These are phyloP conservation scores for Baronia brevicornis DNA, from an alignment of 2,888 invertebrate genomes.

Conservation along the genomic window DNA sequence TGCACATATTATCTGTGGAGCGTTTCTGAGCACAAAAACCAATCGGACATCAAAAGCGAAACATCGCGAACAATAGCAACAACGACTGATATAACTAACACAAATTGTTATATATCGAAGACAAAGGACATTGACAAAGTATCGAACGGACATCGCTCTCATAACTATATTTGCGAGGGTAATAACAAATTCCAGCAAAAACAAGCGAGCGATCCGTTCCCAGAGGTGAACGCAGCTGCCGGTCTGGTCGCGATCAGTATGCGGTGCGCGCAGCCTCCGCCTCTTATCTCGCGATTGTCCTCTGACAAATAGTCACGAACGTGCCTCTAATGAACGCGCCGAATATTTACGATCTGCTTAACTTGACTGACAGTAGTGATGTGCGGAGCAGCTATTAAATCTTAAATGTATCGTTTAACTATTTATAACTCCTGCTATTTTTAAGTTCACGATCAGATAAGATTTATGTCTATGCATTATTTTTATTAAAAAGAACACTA, in stretches of 20 bases:
- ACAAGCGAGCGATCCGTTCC: slow-evolving; percentile 15
- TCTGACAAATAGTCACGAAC: slow-evolving; percentile 16
- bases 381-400: slow-evolving; percentile 5
- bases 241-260: slow-evolving; percentile 11
- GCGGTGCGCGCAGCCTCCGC: slow-evolving; percentile 12
- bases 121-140: slow-evolving; percentile 11
- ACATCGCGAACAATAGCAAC: slow-evolving; percentile 3
- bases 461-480: slow-evolving; percentile 1
- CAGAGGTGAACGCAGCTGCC: slow-evolving; percentile 15
- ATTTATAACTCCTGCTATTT: slow-evolving; percentile 5
- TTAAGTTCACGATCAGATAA: slow-evolving; percentile 3
- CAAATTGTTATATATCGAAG: slow-evolving; percentile 5
- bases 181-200: slow-evolving; percentile 11
- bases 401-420: not conserved
- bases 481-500: no score
- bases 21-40: not conserved
- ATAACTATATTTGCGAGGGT: slow-evolving; percentile 17
- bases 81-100: slow-evolving; percentile 12
- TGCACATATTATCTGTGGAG: no score
- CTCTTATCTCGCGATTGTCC: slow-evolving; percentile 16
- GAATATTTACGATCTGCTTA: slow-evolving; percentile 16
- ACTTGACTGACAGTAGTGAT: slow-evolving; percentile 12
- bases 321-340: slow-evolving; percentile 14
- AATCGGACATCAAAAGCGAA: not conserved
- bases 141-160: slow-evolving; percentile 14